Conservation (phyloP, 2,888 invertebrate genomes). For the Drosophila mettleri region DNA sequence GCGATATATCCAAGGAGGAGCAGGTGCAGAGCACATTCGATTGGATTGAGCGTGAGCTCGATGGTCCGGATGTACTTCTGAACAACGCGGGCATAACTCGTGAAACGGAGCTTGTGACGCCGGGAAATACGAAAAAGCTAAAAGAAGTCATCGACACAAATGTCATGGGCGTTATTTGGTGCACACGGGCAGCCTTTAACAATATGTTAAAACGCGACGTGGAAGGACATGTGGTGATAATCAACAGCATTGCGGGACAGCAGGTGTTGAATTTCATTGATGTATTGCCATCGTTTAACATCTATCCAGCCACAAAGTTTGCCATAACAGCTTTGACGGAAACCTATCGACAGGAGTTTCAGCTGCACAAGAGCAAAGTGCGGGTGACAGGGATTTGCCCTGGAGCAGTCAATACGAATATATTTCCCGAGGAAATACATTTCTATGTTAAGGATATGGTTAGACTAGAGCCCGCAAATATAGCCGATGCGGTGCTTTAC, state of each 20-base stretch:
- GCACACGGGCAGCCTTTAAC: constrained; percentile 86
- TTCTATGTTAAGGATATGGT: constrained; percentile 83
- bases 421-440: constrained; percentile 83
- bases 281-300: constrained; percentile 83
- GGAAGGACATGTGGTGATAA: constrained; percentile 86
- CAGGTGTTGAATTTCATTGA: constrained; percentile 82
- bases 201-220: constrained; percentile 85
- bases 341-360: constrained; percentile 84
- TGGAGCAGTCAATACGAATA: constrained; percentile 83
- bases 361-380: constrained; percentile 80
- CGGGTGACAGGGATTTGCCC: constrained; percentile 83
- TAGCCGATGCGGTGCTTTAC: constrained; percentile 83
- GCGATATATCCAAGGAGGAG: constrained; percentile 87
- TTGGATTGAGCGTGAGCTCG: constrained; percentile 86
- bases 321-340: constrained; percentile 85
- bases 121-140: constrained; percentile 80
- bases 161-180: constrained; percentile 85
- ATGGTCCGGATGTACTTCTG: constrained; percentile 87
- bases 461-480: constrained; percentile 79
- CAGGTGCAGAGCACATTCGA: constrained; percentile 86
- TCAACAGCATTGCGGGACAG: constrained; percentile 85
- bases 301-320: constrained; percentile 85
- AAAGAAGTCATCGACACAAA: constrained; percentile 86
- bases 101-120: constrained; percentile 78
- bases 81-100: constrained; percentile 86